phyloP scores from a whole-genome alignment of 2,888 invertebrate genomes.

The Dorcus parallelipipedus region DNA sequence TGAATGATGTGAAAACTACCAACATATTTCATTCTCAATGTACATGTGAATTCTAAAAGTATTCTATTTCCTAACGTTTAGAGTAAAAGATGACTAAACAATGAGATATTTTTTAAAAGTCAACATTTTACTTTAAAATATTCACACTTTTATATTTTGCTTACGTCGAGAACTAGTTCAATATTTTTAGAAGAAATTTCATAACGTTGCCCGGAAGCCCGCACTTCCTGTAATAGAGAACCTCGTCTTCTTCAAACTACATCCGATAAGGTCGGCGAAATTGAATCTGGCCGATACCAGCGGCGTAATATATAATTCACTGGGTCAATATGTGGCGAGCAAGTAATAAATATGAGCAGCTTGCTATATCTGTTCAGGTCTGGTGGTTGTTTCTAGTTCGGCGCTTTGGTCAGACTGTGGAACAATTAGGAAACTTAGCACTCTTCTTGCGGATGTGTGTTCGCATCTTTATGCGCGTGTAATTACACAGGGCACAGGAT shows the following conservation, averaged over 20 bases:
- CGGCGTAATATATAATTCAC: slow-evolving; percentile 13
- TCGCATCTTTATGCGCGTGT: background rate
- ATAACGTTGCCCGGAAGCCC: too few species aligned
- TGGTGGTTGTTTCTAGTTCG: slow-evolving; percentile 11
- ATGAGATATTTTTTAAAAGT: too few species aligned
- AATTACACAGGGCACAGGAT: background rate
- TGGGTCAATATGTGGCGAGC: slow-evolving; percentile 15
- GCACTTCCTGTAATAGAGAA: too few species aligned
- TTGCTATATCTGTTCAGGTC: slow-evolving; percentile 2
- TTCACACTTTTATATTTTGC: too few species aligned
- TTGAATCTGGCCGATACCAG: slow-evolving; percentile 9
- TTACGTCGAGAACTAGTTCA: too few species aligned
- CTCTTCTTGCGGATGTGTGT: slow-evolving; percentile 4
- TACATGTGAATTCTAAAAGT: too few species aligned
- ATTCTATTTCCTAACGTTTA: too few species aligned
- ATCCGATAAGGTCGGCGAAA: slow-evolving; percentile 12
- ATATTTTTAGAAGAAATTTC: too few species aligned
- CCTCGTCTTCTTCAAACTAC: background rate
- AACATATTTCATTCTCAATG: too few species aligned
- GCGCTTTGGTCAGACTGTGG: slow-evolving; percentile 11
- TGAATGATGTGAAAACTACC: too few species aligned
- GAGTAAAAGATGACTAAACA: too few species aligned
- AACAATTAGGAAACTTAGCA: slow-evolving; percentile 14
- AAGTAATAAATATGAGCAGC: slow-evolving; percentile 12
- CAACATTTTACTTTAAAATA: too few species aligned